A percentile compares a stretch with the other conserved stretches of the same genome.
phyloP scores from a whole-genome alignment of 2,888 invertebrate species.

The Geotrupes spiniger region DNA sequence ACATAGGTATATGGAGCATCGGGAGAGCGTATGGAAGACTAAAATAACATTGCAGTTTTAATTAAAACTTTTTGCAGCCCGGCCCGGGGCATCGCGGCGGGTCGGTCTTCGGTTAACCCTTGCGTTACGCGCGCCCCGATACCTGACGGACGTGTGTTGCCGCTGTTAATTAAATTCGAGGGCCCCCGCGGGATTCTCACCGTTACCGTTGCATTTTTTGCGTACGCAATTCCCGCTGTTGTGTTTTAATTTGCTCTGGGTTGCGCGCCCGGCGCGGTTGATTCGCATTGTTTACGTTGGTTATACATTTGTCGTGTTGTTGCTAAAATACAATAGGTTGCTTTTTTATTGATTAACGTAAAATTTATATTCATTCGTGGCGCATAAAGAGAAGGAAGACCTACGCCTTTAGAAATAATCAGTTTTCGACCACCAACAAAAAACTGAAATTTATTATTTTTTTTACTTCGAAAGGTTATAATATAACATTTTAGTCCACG shows the following conservation, averaged over 20 bases:
- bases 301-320: too few species aligned
- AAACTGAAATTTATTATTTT: too few species aligned
- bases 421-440: too few species aligned
- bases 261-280: background rate
- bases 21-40: constrained; percentile 4
- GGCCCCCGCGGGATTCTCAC: constrained; percentile 26
- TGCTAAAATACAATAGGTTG: too few species aligned
- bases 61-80: constrained; percentile 4
- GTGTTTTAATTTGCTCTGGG: constrained; percentile 2
- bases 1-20: constrained; percentile 7
- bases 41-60: constrained; percentile 7
- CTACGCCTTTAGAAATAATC: too few species aligned
- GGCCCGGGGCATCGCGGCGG: background rate
- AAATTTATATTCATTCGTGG: too few species aligned
- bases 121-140: constrained; percentile 14
- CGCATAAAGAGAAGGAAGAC: too few species aligned
- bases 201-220: constrained; percentile 14
- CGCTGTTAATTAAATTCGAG: constrained; percentile 36
- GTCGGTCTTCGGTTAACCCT: background rate
- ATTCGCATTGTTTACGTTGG: too few species aligned
- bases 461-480: too few species aligned
- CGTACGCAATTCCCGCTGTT: background rate
- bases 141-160: constrained; percentile 30
- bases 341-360: too few species aligned
- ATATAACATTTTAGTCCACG: too few species aligned